Percentiles rank a stretch among this genome's conserved stretches.
phyloP scores from a whole-genome alignment of 2,113 vertebrate genomes.

The Heloderma charlesbogerti region DNA sequence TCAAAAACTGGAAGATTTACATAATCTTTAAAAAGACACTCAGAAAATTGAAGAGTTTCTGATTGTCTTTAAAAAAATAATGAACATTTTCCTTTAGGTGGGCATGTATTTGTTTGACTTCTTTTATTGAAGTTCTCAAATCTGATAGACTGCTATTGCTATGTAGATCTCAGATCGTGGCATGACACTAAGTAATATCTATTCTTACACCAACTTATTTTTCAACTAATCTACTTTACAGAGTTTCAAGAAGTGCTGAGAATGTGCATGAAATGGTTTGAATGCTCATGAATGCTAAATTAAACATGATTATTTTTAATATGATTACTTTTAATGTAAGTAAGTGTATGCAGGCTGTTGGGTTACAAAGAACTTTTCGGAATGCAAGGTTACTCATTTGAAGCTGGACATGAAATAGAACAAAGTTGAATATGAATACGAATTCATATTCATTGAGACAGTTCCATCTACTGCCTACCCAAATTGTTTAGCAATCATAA shows the following conservation, averaged over 20 bases:
- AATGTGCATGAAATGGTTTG: too few species aligned
- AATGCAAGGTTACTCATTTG: too few species aligned
- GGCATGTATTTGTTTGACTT: not conserved
- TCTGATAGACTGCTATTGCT: not conserved
- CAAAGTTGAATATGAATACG: too few species aligned
- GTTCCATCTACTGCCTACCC: too few species aligned
- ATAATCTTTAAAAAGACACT: not conserved
- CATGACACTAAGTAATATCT: not conserved
- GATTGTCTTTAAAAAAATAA: slow-evolving; percentile 43
- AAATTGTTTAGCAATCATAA: too few species aligned
- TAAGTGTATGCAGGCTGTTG: too few species aligned
- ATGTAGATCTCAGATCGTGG: not conserved
- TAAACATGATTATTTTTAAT: too few species aligned
- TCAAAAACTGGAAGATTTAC: not conserved
- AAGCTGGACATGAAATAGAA: too few species aligned
- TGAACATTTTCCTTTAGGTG: not conserved
- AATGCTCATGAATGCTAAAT: too few species aligned
- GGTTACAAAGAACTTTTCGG: too few species aligned
- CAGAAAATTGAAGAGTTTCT: slow-evolving; percentile 28
- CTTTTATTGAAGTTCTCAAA: not conserved
- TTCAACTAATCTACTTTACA: not conserved
- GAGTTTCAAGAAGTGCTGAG: not conserved
- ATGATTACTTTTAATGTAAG: too few species aligned
- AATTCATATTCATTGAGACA: too few species aligned
- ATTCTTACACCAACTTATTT: not conserved